Percentiles rank a stretch among this genome's conserved stretches.
phyloP scores from a whole-genome alignment of 1,140 invertebrate species.

The Chrysopa pallens region DNA sequence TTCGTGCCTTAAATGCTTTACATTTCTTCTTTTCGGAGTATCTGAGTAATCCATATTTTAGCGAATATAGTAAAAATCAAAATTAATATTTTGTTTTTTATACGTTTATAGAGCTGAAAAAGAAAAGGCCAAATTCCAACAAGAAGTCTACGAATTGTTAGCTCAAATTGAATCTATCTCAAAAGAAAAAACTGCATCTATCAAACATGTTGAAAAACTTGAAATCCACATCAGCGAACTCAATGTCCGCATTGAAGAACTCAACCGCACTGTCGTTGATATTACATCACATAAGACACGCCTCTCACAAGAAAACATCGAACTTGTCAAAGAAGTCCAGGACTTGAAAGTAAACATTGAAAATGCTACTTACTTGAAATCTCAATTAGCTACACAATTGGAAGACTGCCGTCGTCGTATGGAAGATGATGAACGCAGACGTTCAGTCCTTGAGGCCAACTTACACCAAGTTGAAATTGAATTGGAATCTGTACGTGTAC shows the following conservation, averaged over 20 bases:
- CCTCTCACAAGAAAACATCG: slow-evolving; percentile 81
- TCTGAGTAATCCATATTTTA: too few species aligned
- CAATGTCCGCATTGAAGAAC: slow-evolving; percentile 85
- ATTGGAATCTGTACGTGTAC: slow-evolving; percentile 78
- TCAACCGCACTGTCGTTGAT: slow-evolving; percentile 86
- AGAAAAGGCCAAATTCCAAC: slow-evolving; percentile 90
- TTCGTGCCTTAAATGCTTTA: too few species aligned
- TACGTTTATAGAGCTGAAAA: slow-evolving; percentile 68
- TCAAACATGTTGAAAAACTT: slow-evolving; percentile 78
- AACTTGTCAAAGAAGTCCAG: slow-evolving; percentile 83
- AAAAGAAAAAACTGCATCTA: slow-evolving; percentile 74
- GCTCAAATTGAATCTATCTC: slow-evolving; percentile 80
- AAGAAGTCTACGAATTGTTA: slow-evolving; percentile 88
- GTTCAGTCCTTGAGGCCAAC: slow-evolving; percentile 69
- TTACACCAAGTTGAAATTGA: slow-evolving; percentile 83
- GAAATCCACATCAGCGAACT: slow-evolving; percentile 78
- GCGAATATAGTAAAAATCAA: too few species aligned
- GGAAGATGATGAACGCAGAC: slow-evolving; percentile 88
- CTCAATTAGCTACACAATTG: slow-evolving; percentile 70
- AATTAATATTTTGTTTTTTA: slow-evolving; percentile 8
- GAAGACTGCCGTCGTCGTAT: slow-evolving; percentile 84
- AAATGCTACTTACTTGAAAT: slow-evolving; percentile 75
- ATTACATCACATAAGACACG: slow-evolving; percentile 81
- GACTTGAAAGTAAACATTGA: slow-evolving; percentile 86
- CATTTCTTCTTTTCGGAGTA: too few species aligned